Evolutionary conservation across 1,140 invertebrate species (phyloP).

Genomic region (Drosophila nigrodunni): DNA sequence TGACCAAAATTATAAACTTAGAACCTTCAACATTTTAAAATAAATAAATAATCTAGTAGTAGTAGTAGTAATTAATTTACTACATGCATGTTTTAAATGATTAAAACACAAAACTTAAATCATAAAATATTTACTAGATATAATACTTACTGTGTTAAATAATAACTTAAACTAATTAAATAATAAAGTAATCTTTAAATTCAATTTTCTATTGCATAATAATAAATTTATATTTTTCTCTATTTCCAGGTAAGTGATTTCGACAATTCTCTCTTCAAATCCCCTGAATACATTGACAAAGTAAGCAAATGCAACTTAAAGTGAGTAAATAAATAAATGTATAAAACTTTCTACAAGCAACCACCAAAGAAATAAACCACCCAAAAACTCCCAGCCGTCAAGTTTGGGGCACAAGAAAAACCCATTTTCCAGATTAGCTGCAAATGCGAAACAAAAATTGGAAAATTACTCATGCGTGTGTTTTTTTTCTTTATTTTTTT

Average conservation of each 20-base stretch:
- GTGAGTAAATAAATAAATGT: slow-evolving; percentile 65
- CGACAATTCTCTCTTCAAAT: background rate
- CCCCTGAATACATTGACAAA: slow-evolving; percentile 62
- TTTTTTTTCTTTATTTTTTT: background rate
- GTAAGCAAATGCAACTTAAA: slow-evolving; percentile 39
- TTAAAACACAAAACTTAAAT: background rate
- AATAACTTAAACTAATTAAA: too few species aligned
- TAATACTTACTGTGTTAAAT: background rate
- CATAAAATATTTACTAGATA: background rate
- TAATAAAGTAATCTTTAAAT: background rate
- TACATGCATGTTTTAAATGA: background rate
- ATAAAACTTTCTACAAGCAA: slow-evolving; percentile 21
- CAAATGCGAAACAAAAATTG: slow-evolving; percentile 78
- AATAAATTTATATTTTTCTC: slow-evolving; percentile 32
- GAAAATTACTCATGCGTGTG: slow-evolving; percentile 77
- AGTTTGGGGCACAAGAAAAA: slow-evolving; percentile 42
- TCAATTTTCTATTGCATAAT: background rate
- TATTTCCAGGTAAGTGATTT: slow-evolving; percentile 68
- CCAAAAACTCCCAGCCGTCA: slow-evolving; percentile 6
- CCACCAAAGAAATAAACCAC: slow-evolving; percentile 21
- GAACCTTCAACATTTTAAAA: too few species aligned
- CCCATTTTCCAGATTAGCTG: slow-evolving; percentile 76
- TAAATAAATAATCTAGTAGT: too few species aligned
- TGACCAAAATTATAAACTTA: too few species aligned
- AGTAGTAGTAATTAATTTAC: background rate